Evolutionary conservation across 2,113 vertebrate genomes (phyloP).

Genomic region (Podilymbus podiceps): DNA sequence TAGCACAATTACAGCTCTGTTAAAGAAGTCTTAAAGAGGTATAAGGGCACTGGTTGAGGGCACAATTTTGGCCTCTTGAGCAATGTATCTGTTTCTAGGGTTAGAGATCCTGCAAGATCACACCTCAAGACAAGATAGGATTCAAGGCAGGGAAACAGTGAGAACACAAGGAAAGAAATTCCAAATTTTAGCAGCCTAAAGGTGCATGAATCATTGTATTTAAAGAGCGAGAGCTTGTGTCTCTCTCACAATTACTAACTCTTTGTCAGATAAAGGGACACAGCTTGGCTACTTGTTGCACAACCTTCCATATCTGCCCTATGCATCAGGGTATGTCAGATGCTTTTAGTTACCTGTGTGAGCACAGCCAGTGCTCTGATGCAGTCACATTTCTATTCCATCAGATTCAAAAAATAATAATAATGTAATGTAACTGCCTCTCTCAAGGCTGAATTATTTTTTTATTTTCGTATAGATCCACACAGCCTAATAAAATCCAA

Average conservation of each 20-base stretch:
- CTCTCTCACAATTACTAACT: background rate
- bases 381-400: background rate
- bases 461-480: background rate
- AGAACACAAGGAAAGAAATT: background rate
- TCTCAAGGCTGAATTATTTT: background rate
- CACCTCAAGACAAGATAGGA: background rate
- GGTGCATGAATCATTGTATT: background rate
- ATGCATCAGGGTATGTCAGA: background rate
- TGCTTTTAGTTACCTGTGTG: background rate
- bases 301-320: background rate
- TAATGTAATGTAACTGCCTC: background rate
- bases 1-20: background rate
- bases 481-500: background rate
- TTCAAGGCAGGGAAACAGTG: background rate
- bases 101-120: background rate
- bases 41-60: background rate
- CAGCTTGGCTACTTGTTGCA: background rate
- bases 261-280: background rate
- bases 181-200: background rate
- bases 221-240: background rate
- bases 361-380: background rate
- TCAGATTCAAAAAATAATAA: background rate
- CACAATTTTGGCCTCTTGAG: background rate
- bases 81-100: background rate
- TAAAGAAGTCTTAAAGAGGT: background rate